These are phyloP conservation scores for Sterna hirundo DNA, from an alignment of 2,113 vertebrate genomes.

Conservation along the genomic window DNA sequence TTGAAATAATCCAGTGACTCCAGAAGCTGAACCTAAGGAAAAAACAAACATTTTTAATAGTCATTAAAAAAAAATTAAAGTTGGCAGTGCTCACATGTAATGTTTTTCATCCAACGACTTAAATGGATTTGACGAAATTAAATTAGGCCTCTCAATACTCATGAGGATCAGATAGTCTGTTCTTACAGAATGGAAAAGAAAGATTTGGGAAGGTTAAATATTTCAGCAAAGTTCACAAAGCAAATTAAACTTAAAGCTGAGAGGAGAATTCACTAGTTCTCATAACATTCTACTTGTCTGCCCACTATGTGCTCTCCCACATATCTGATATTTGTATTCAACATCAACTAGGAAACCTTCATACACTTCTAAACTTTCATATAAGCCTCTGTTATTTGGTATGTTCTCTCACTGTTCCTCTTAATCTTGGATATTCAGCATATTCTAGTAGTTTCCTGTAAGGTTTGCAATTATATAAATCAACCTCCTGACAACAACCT, in stretches of 20 bases:
- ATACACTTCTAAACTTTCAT: background rate
- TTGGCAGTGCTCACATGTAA: background rate
- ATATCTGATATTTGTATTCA: background rate
- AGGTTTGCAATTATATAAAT: background rate
- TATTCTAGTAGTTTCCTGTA: background rate
- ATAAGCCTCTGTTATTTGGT: background rate
- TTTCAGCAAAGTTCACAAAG: background rate
- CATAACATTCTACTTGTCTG: background rate
- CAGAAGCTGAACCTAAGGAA: background rate
- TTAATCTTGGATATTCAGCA: background rate
- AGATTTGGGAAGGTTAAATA: background rate
- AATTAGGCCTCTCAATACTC: background rate
- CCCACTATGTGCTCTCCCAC: background rate
- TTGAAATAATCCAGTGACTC: background rate
- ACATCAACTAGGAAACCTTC: background rate
- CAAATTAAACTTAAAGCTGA: background rate
- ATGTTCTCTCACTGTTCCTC: background rate
- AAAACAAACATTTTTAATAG: background rate
- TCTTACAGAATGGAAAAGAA: background rate
- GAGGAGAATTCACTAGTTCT: background rate
- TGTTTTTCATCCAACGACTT: background rate
- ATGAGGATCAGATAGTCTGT: background rate
- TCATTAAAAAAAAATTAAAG: background rate
- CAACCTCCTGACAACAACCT: background rate
- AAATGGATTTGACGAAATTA: slow-evolving; percentile 22